phyloP scores from a whole-genome alignment of 2,113 vertebrate genomes.

The Amblyornis subalaris region DNA sequence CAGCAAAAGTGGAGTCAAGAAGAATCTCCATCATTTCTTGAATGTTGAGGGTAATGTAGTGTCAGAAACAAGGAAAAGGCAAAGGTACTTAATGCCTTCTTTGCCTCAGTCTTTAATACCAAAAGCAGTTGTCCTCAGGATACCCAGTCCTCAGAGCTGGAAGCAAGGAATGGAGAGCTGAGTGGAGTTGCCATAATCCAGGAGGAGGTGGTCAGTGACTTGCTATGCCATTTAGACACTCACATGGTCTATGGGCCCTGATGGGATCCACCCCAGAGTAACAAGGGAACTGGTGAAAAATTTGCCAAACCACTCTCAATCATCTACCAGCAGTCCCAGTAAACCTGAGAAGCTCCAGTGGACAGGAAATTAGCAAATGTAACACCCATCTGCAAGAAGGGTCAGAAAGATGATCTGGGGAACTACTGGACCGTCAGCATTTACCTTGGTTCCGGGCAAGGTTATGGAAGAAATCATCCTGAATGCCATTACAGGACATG shows the following conservation, averaged over 20 bases:
- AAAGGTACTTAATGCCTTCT: background rate
- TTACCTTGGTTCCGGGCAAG: background rate
- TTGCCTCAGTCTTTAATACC: background rate
- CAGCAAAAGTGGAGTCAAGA: background rate
- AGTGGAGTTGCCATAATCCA: background rate
- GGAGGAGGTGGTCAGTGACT: background rate
- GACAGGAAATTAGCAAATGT: background rate
- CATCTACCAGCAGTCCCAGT: background rate
- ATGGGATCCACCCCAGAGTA: too few relatives aligned
- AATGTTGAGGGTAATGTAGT: too few relatives aligned
- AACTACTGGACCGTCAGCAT: background rate
- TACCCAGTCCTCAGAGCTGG: background rate
- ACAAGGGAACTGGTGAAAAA: background rate
- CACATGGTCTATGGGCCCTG: background rate
- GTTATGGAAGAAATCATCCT: background rate
- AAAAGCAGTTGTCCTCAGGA: background rate
- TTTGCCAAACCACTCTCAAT: background rate
- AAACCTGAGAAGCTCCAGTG: background rate
- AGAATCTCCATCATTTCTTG: background rate
- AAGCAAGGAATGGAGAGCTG: background rate
- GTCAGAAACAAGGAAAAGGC: background rate
- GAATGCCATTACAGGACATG: background rate
- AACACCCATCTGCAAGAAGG: background rate
- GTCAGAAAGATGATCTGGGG: background rate
- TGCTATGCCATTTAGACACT: background rate